These are phyloP conservation scores for Thecophora atra DNA, from an alignment of 2,888 invertebrate species.

Conservation along the genomic window DNA sequence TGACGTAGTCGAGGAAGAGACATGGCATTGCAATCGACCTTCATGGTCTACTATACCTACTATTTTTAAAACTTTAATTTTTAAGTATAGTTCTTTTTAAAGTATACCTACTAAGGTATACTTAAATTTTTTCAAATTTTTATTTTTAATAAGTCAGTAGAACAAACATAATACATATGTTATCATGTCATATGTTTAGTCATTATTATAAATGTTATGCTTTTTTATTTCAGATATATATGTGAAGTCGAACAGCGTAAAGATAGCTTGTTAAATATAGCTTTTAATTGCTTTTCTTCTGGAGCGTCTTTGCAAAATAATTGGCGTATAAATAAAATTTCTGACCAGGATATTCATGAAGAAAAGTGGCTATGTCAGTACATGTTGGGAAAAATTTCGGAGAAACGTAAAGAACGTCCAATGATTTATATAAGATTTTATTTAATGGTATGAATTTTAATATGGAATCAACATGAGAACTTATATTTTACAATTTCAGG, in stretches of 20 bases:
- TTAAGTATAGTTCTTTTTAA: too few species aligned
- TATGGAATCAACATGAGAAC: background rate
- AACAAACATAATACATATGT: too few species aligned
- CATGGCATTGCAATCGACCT: too few species aligned
- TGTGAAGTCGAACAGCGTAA: conserved; percentile 76
- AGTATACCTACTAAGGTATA: too few species aligned
- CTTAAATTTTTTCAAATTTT: too few species aligned
- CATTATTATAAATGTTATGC: too few species aligned
- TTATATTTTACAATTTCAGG: conserved; percentile 65
- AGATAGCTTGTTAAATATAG: conserved; percentile 80
- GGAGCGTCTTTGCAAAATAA: conserved; percentile 71
- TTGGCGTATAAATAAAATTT: conserved; percentile 47
- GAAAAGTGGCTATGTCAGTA: conserved; percentile 94
- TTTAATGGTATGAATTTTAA: conserved; percentile 68
- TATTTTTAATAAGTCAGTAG: too few species aligned
- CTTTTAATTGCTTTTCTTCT: conserved; percentile 80
- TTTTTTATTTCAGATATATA: background rate
- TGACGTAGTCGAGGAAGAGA: too few species aligned
- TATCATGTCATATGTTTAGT: too few species aligned
- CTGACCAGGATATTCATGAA: conserved; percentile 70
- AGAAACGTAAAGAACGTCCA: conserved; percentile 82
- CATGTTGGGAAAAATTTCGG: conserved; percentile 94
- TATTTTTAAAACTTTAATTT: too few species aligned
- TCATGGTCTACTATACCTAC: too few species aligned
- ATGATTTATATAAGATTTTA: conserved; percentile 82